phyloP scores from a whole-genome alignment of 2,113 vertebrate species.

The Emberiza fucata region DNA sequence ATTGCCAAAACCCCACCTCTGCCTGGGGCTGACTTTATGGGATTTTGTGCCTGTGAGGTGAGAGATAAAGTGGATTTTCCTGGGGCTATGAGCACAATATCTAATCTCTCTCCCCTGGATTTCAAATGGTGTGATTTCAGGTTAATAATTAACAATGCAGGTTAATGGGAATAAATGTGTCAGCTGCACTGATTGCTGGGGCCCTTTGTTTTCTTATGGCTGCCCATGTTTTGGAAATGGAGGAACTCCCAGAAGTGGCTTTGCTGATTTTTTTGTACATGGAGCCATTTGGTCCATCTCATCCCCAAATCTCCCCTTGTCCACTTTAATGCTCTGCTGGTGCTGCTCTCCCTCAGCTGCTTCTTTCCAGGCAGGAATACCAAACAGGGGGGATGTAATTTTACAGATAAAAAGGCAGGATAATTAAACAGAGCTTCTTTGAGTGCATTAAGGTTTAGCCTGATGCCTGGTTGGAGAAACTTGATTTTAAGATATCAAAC shows the following conservation, averaged over 20 bases:
- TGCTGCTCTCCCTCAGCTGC: not conserved
- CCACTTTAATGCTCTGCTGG: not conserved
- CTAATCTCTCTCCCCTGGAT: not conserved
- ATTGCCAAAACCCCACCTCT: not conserved
- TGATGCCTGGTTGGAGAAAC: not conserved
- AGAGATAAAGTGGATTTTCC: not conserved
- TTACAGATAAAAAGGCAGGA: not conserved
- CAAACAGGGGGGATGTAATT: not conserved
- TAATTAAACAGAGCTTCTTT: not conserved
- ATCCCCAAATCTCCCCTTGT: not conserved
- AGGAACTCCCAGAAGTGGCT: not conserved
- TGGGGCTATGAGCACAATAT: not conserved
- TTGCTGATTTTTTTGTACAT: not conserved
- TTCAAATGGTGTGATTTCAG: not conserved
- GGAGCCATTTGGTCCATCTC: not conserved
- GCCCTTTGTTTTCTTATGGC: not conserved
- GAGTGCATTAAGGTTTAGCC: not conserved
- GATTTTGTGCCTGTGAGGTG: not conserved
- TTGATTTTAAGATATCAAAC: fast-evolving
- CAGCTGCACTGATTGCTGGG: not conserved
- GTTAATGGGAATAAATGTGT: not conserved
- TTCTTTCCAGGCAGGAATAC: not conserved
- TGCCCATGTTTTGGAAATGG: not conserved
- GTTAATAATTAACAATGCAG: not conserved
- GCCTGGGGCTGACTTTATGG: fast-evolving